phyloP scores from a whole-genome alignment of 2,888 invertebrate species.

The Noctuana brunneofusca region DNA sequence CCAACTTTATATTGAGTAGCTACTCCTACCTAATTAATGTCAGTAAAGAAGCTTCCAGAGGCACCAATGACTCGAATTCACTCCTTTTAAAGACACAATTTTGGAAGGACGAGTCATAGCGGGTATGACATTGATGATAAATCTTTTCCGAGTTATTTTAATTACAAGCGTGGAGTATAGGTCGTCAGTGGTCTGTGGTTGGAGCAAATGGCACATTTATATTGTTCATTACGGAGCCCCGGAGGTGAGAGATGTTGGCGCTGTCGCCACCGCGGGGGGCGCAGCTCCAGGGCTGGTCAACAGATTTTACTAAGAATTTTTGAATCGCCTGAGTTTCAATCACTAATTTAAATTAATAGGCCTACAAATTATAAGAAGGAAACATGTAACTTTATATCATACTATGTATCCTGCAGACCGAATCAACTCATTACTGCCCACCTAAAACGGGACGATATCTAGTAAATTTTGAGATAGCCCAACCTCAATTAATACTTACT shows the following conservation, averaged over 20 bases:
- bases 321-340: too few relatives aligned
- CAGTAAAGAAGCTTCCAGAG: too few relatives aligned
- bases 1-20: too few relatives aligned
- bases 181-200: constrained; percentile 41
- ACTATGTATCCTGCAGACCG: too few relatives aligned
- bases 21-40: neutral
- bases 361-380: too few relatives aligned
- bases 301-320: neutral
- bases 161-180: constrained; percentile 1
- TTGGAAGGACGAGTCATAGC: neutral
- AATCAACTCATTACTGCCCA: too few relatives aligned
- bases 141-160: neutral
- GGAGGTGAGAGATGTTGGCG: constrained; percentile 80
- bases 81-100: neutral
- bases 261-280: constrained; percentile 67
- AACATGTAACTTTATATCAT: too few relatives aligned
- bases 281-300: constrained; percentile 54
- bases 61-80: neutral
- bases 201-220: constrained; percentile 73
- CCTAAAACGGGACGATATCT: too few relatives aligned
- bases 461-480: too few relatives aligned
- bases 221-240: constrained; percentile 74
- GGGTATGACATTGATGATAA: constrained; percentile 3
- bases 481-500: too few relatives aligned
- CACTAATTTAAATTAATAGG: too few relatives aligned